Base-by-base conservation (phyloP, 92 coral and sea anemone genomes). In the Desmophyllum pertusum region DNA sequence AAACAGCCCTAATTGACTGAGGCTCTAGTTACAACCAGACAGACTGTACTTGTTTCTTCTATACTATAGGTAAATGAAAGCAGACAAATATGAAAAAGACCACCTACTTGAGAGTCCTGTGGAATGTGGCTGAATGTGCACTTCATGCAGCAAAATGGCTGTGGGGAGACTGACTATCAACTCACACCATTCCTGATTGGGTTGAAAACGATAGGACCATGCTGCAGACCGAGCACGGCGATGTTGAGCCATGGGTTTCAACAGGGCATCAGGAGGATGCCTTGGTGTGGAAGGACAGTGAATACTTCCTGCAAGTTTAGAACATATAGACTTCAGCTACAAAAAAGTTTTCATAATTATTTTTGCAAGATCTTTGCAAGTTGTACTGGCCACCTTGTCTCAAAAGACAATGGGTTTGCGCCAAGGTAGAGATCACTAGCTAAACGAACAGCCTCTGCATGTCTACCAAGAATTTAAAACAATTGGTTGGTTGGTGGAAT, bases 211-310 rank as follows among this genome's bases (percentile, higher is more conserved):
- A 48, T 94, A 95, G 5, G 98, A 88, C 99, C 99, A 96, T 10
- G 98, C 96, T 9, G 99, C 98, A 33, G 97, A 90, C 39, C 99
- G 90, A 50, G 98, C 96, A 25, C 99, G 96, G 17, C 99, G 95
- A 45, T 91, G 98, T 31, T 98, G 97, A 37, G 94, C 95, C 10
- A 93, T 81, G 59, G 90, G 92, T 70, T 92, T 94, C 50, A 96
- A 88, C 18, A 96, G 93, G 33, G 96, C 85, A 41, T 96, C 99
- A 29, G 98, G 92, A 45, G 91, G 92, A 83, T 91, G 93, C 45
- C 93, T 85, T 15, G 97, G 86, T 0, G 81, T 83, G 88, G 86
- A 71, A 18, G 86, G 52, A 13, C 86, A 82, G 61, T 33, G 59
- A 17, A 82, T 72, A 3, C 55, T 82, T 18, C 79, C 86, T 82